Evolutionary conservation across 1,140 invertebrate species (phyloP), one percentile per base, ranked within the genome.

Genomic region (Magallana gigas): DNA sequence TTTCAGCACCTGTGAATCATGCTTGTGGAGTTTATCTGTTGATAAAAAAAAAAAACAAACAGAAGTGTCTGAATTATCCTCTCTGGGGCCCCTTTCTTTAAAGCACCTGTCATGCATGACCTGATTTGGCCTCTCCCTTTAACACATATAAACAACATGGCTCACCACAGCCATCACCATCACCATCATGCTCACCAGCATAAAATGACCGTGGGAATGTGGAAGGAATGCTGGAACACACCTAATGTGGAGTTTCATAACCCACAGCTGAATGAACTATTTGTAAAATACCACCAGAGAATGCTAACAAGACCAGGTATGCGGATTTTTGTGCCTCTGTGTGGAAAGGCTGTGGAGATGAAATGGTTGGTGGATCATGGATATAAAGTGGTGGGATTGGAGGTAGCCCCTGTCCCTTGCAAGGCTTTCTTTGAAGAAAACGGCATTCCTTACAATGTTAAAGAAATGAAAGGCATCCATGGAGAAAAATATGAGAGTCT

Each of bases 291-390:
- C 23, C 8, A 59, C 29, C 57, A 84, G 8, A 59, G 59, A 16
- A 18, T 88, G 23, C 68, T 88, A 18, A 81, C 57, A 57, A 59
- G 48, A 14, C 18, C 58, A 18, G 59, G 68, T 1, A 56, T 71
- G 18, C 85, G 68, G 57, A 60, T 85, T n/a, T 85, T 88, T 64
- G 84, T 88, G 29, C 87, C 87, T 0, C 48, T 88, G 12, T 88
- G 87, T 85, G 87, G 87, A 18, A 88, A 85, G 59, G 80, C 87
- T 11, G 76, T 85, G 9, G 87, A 88, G 60, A 85, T 88, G 76
- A 88, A 83, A 76, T 82, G 80, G 84, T 23, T 88, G 11, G 23
- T 18, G 59, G 60, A 85, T 23, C 71, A 83, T 23, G 87, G 87
- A 36, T 60, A 85, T 36, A 60, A 83, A 23, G 60, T 88, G 36